Percentiles rank a stretch among this genome's conserved stretches.
Evolutionary conservation across 2,888 invertebrate genomes (phyloP).

Genomic region (Cordilura impudica): DNA sequence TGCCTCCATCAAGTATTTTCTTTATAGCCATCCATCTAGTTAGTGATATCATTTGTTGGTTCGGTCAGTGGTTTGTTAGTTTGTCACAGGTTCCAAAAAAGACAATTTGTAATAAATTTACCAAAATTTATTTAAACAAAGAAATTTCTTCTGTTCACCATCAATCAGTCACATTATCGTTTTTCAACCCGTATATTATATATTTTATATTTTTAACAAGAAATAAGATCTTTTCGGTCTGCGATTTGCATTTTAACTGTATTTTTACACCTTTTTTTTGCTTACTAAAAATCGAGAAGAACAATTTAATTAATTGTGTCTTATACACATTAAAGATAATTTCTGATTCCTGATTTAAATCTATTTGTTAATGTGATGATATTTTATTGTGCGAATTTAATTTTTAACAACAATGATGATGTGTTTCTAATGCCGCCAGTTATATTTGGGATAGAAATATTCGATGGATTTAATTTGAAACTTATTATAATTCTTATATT

Average conservation of each 20-base stretch:
- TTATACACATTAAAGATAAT: constrained; percentile 40
- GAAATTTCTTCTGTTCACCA: constrained; percentile 70
- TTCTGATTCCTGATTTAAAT: constrained; percentile 53
- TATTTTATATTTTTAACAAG: not conserved
- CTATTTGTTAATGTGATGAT: constrained; percentile 58
- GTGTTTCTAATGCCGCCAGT: no score
- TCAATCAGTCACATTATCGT: constrained; percentile 70
- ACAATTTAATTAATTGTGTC: constrained; percentile 61
- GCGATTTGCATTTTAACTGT: constrained; percentile 45
- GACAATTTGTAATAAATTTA: constrained; percentile 74
- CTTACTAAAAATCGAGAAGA: constrained; percentile 18
- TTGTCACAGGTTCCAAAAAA: constrained; percentile 50
- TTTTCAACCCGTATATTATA: not conserved
- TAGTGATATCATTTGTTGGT: not conserved
- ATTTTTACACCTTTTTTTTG: constrained; percentile 58
- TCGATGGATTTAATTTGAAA: no score
- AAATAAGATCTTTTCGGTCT: constrained; percentile 8
- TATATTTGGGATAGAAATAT: no score
- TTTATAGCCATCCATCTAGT: constrained; percentile 37
- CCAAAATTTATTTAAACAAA: constrained; percentile 75
- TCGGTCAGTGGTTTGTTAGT: constrained; percentile 10
- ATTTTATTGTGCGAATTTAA: constrained; percentile 50
- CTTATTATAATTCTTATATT: no score
- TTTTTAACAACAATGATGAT: not conserved
- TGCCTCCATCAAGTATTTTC: constrained; percentile 22